Conservation (phyloP, 2,113 vertebrate species). For the Hemicordylus capensis region DNA sequence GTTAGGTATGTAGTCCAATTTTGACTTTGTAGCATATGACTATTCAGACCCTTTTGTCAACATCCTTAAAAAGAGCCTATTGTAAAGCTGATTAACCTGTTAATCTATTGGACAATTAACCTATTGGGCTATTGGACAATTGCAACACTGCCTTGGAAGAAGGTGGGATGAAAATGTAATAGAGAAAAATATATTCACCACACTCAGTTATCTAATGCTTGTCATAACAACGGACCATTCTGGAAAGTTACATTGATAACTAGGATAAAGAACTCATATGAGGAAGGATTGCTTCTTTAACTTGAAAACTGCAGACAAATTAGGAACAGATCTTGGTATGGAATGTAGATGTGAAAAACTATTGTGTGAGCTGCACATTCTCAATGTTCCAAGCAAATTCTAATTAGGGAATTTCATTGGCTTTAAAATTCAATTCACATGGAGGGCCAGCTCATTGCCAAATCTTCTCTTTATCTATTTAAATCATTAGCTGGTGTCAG, state of each 20-base stretch:
- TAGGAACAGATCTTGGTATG: background rate
- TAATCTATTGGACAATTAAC: no score
- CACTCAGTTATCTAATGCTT: background rate
- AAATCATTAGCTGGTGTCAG: conserved; percentile 6
- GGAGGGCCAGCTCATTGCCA: background rate
- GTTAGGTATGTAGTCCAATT: no score
- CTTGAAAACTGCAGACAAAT: background rate
- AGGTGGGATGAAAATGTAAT: background rate
- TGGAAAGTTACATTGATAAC: background rate
- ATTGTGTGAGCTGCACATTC: background rate
- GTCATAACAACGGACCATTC: background rate
- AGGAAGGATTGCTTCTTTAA: background rate
- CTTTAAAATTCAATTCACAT: background rate
- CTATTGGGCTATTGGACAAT: background rate
- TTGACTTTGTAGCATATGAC: no score
- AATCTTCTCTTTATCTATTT: background rate
- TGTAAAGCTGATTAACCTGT: no score
- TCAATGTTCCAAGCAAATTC: background rate
- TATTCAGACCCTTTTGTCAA: no score
- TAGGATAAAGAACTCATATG: background rate
- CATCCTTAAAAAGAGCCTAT: no score
- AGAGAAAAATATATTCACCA: background rate
- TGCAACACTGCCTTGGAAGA: no score
- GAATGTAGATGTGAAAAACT: background rate
- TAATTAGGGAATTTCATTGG: background rate